Evolutionary conservation across 2,113 vertebrate species (phyloP), one percentile per base, ranked within the genome.

Genomic region (Polyodon spathula): DNA sequence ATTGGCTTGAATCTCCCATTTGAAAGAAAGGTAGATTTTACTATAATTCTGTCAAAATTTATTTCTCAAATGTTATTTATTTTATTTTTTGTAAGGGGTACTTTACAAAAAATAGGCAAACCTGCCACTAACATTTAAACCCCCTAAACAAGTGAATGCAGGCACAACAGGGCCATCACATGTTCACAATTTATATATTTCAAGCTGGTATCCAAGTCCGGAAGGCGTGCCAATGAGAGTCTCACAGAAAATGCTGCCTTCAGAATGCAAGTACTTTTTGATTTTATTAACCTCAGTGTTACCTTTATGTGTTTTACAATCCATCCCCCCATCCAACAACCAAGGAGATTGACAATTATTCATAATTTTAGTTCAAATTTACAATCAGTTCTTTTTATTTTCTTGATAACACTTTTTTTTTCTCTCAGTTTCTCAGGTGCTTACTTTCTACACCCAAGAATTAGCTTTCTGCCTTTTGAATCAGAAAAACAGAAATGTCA

Each of bases 191-290:
- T 67, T 77, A 75, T 74, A 72, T 83, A 79, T 83, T 78, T 81
- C 59, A 84, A 82, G 71, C 76, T 84, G 81, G 81, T 81, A 84
- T 73, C 81, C 78, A 61, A 73, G 80, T 76, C 68, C 78, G 70
- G 81, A 81, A 75, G 77, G 75, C 75, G 81, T 78, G 73, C 71
- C 77, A 61, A 74, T 76, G 61, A 64, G 72, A 75, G 68, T 78
- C 70, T 76, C 66, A 78, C 83, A 86, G 81, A 83, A 84, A 81
- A 83, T 82, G 77, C 75, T 81, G 81, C 74, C 79, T 78, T 77
- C 79, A 79, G 77, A 86, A 76, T 78, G 79, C 80, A 84, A 82
- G 78, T 82, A 83, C 59, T 75, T 70, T 55, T 77, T 63, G 59
- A 62, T 65, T 80, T 73, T 71, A 63, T 67, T 77, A 56, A 62